phyloP scores from a whole-genome alignment of 2,888 invertebrate species.

The Nomada fabriciana region DNA sequence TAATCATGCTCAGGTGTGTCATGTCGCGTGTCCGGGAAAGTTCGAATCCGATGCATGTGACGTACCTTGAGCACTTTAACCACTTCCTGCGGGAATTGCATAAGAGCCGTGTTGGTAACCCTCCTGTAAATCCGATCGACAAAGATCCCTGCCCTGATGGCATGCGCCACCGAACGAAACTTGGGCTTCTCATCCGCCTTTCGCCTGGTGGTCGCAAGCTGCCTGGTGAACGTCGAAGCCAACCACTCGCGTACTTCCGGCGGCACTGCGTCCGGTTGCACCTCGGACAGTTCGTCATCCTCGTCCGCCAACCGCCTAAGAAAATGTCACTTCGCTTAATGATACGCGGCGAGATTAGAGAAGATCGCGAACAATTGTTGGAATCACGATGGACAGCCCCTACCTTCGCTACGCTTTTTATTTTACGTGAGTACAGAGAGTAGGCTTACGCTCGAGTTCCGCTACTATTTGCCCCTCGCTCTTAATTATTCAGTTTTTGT shows the following conservation, averaged over 20 bases:
- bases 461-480: background rate
- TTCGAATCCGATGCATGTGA: conserved; percentile 2
- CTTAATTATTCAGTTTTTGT: background rate
- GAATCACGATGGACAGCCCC: conserved; percentile 49
- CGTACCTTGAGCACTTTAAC: conserved; percentile 93
- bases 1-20: background rate
- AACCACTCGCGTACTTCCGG: conserved; percentile 98
- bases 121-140: conserved; percentile 97
- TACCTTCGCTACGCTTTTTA: conserved; percentile 45
- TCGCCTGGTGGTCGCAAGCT: conserved; percentile 91
- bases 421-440: conserved; percentile 9
- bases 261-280: conserved; percentile 98
- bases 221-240: conserved; percentile 97
- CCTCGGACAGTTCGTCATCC: conserved; percentile 97
- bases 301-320: conserved; percentile 93
- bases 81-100: conserved; percentile 95
- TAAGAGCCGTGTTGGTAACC: conserved; percentile 90
- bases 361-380: conserved; percentile 35
- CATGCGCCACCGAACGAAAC: conserved; percentile 97
- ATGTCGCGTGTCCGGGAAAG: background rate
- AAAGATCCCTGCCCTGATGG: conserved; percentile 97
- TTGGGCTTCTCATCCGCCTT: conserved; percentile 93
- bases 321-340: conserved; percentile 40
- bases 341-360: conserved; percentile 12
- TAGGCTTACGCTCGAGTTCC: conserved; percentile 26